These are phyloP conservation scores for Brassicogethes aeneus DNA, from an alignment of 2,888 invertebrate genomes.

Conservation along the genomic window DNA sequence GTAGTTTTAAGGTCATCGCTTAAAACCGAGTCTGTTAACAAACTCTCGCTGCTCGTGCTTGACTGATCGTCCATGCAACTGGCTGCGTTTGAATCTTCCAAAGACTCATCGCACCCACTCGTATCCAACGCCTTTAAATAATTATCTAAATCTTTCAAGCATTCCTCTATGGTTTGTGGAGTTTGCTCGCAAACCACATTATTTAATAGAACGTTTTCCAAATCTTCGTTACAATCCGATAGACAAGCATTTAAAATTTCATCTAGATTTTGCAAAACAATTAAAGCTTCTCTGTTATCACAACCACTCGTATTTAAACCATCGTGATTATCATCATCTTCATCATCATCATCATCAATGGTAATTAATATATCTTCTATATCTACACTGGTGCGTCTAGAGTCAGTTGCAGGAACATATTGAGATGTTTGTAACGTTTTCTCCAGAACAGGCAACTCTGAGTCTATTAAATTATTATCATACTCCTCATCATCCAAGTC, in stretches of 20 bases:
- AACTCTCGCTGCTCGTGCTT: constrained; percentile 14
- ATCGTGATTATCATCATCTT: constrained; percentile 12
- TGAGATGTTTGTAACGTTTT: constrained; percentile 31
- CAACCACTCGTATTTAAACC: constrained; percentile 6
- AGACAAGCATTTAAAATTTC: constrained; percentile 44
- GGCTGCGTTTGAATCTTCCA: constrained; percentile 9
- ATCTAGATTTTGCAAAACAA: constrained; percentile 50
- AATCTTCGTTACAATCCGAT: constrained; percentile 26
- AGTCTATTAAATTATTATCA: constrained; percentile 33
- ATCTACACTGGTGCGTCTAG: constrained; percentile 25
- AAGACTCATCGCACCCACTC: constrained; percentile 15
- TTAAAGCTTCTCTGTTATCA: constrained; percentile 38
- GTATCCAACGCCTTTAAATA: constrained; percentile 43
- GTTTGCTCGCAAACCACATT: constrained; percentile 4
- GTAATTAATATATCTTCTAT: constrained; percentile 37
- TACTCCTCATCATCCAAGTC: constrained; percentile 16
- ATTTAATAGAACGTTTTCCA: constrained; percentile 4
- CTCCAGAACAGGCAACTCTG: constrained; percentile 34
- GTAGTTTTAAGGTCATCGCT: constrained; percentile 8
- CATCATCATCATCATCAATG: constrained; percentile 30
- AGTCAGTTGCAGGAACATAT: constrained; percentile 4
- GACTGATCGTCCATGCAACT: constrained; percentile 12
- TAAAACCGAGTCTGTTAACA: constrained; percentile 7
- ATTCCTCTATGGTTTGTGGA: constrained; percentile 37
- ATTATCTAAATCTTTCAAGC: constrained; percentile 46